Evolutionary conservation across 2,797 vertebrate genomes (phyloP).

Genomic region (Pseudotriccus pelzelni): DNA sequence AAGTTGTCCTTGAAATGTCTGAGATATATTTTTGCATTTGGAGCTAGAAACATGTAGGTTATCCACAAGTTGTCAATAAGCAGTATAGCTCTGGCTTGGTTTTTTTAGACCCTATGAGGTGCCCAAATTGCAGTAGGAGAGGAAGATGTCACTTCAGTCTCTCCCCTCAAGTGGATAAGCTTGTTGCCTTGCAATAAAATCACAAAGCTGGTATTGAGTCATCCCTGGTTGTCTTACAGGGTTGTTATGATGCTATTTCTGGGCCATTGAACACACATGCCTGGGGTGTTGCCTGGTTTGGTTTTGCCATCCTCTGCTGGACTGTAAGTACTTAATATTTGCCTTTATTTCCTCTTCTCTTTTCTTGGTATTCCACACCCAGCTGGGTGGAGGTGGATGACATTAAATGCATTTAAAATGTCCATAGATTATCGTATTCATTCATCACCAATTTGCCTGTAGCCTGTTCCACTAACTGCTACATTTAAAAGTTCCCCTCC

Average conservation of each 20-base stretch:
- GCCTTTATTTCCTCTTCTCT: background rate
- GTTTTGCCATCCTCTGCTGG: constrained; percentile 86
- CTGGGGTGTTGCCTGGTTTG: constrained; percentile 85
- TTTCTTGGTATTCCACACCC: background rate
- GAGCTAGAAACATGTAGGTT: background rate
- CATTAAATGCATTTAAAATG: background rate
- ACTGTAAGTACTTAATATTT: constrained; percentile 76
- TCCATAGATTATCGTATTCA: background rate
- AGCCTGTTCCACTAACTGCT: background rate
- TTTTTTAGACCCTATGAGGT: background rate
- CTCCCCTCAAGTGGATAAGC: background rate
- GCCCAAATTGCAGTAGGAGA: background rate
- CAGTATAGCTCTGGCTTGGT: background rate
- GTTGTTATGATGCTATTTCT: constrained; percentile 79
- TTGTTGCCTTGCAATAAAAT: background rate
- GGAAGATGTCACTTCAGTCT: background rate
- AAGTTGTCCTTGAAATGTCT: background rate
- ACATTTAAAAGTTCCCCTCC: background rate
- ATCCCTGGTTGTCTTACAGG: constrained; percentile 54
- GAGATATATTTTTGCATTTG: background rate
- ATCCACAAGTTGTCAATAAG: background rate
- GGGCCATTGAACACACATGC: constrained; percentile 77
- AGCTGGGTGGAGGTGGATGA: background rate
- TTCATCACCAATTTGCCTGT: background rate
- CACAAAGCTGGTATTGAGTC: background rate